phyloP scores from a whole-genome alignment of 2,113 vertebrate species.

The Carassius auratus region DNA sequence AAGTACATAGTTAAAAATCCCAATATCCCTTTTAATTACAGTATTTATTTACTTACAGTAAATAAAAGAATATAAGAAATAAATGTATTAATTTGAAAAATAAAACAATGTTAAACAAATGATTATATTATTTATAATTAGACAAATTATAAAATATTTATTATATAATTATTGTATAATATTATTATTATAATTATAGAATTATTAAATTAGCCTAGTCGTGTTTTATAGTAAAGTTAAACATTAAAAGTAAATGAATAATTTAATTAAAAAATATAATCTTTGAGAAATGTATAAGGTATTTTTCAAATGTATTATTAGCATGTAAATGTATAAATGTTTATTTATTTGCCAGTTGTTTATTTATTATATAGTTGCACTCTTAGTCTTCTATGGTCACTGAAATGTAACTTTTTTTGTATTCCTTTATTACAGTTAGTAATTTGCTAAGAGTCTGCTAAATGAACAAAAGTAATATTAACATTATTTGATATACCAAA shows the following conservation, averaged over 20 bases:
- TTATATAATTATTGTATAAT: background rate
- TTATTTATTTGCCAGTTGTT: background rate
- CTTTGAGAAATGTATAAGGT: background rate
- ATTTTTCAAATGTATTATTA: background rate
- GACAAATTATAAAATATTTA: too few relatives aligned
- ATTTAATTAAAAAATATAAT: background rate
- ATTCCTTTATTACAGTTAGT: too few relatives aligned
- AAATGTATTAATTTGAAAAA: background rate
- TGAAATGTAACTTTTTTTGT: too few relatives aligned
- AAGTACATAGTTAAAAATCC: background rate
- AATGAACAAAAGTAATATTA: constrained; percentile 19
- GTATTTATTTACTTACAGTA: too few relatives aligned
- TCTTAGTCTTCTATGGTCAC: too few relatives aligned
- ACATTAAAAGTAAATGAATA: background rate
- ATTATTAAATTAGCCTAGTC: background rate
- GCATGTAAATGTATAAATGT: background rate
- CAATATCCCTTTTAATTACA: too few relatives aligned
- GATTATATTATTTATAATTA: background rate
- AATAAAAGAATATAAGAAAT: background rate
- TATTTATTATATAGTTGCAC: background rate
- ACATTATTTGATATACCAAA: constrained; percentile 14
- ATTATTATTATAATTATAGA: background rate
- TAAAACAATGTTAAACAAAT: too few relatives aligned
- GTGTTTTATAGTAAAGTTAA: background rate
- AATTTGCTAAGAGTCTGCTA: background rate